These are phyloP conservation scores for Rotaria macrura DNA, from an alignment of 2,888 invertebrate species.

Conservation along the genomic window DNA sequence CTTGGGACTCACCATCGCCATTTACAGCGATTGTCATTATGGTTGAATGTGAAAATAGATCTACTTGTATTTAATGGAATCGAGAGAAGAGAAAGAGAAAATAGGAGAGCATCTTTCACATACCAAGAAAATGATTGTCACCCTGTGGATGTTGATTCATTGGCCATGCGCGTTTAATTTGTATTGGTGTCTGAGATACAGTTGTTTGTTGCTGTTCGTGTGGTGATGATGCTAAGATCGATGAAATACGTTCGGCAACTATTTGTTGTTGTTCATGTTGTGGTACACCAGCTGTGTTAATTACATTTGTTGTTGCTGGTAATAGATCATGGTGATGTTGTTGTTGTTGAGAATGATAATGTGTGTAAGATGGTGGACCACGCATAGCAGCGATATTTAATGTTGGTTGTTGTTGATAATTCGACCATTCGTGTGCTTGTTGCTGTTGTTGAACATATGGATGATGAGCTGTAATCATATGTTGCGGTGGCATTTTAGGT, in stretches of 20 bases:
- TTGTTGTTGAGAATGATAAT: background rate
- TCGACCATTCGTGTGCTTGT: background rate
- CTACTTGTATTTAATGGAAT: background rate
- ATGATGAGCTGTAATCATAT: background rate
- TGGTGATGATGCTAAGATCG: background rate
- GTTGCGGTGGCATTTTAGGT: background rate
- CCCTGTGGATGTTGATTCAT: background rate
- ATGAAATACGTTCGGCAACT: constrained; percentile 5
- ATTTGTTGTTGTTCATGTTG: background rate
- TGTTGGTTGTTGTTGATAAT: constrained; percentile 9
- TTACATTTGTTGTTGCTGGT: background rate
- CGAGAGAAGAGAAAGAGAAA: too few relatives aligned
- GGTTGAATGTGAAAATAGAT: background rate
- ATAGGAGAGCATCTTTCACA: background rate
- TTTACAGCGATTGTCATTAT: background rate
- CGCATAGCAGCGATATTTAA: background rate
- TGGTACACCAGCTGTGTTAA: background rate
- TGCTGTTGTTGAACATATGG: constrained; percentile 6
- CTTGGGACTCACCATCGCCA: background rate
- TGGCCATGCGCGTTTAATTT: background rate
- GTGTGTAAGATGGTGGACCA: background rate
- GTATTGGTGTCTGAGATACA: background rate
- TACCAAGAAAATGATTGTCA: background rate
- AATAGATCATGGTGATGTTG: constrained; percentile 1
- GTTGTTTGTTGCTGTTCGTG: constrained; percentile 3